Evolutionary conservation across 2,797 vertebrate genomes (phyloP), one percentile per base, ranked within the genome.

Genomic region (Percopsis omiscomaycus): DNA sequence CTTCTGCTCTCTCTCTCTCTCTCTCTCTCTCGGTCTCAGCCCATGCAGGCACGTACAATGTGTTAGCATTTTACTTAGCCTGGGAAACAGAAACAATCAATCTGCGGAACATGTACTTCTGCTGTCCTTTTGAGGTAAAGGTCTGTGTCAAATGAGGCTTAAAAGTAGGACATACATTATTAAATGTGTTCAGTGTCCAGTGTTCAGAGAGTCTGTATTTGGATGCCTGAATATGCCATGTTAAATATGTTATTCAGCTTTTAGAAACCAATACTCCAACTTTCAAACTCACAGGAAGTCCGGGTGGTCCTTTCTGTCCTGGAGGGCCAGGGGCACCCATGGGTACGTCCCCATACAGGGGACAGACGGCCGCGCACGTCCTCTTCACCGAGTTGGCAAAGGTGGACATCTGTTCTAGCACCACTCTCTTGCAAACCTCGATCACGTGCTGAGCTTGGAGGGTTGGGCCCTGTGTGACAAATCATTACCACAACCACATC

Each of bases 401-500:
- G 53, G 77, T 77, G 74, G 91, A 95, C 87, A 92, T 93, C 88
- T 94, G 91, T 73, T 94, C 90, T 77, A 92, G 86, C n/a, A 93
- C 87, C 59, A 92, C 89, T 69, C 62, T 90, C 81, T 94, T 88
- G 84, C 89, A 94, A 37, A 91, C 86, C 78, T 94, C 87, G 54
- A 93, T 93, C 71, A 92, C 90, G 10, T 86, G 86, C 68, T 88
- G 90, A 75, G 91, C 89, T 1, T 91, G 59, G 46, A 95, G 86
- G 22, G 79, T 71, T 2, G 89, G 89, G 11, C 90, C 89, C 89
- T 94, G 84, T 61, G 80, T 78, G 77, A 77, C 72, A 75, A 76
- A 90, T 79, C 59, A 85, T 82, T 78, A 82, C 67, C 68, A 80
- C 64, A 78, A 75, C 70, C 65, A 69, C 65, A 79, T 86, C 55